Base-by-base conservation (phyloP, 2,113 vertebrate genomes). In the Percopsis transmontana region DNA sequence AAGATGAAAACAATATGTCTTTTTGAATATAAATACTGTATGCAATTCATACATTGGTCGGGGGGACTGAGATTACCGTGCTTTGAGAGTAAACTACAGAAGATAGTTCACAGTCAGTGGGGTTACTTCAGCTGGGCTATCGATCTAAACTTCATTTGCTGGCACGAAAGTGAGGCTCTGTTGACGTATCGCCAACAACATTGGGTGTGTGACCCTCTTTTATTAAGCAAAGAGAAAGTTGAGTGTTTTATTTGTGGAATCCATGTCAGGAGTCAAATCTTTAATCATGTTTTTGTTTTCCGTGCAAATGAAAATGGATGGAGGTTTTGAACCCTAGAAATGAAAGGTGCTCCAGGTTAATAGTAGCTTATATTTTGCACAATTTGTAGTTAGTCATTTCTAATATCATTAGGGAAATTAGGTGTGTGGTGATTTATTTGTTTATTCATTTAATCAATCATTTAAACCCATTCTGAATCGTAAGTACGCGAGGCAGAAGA, bases 391-490 rank as follows among this genome's bases (percentile, higher is more conserved):
- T 90, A 92, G 84, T 91, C 82, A 85, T 89, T 91, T 91, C 87
- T 90, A 91, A 92, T 91, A 91, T 92, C 88, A 91, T 93, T 92
- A 92, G 88, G 88, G 79, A 91, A 92, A 92, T 93, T 88, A 90
- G 87, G 87, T 88, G 75, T 70, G 81, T 82, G 87, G 84, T 90
- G 89, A 93, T 92, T 91, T 88, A 91, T 91, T 91, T 91, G 87
- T 87, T 90, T 88, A 89, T 91, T 88, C 87, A 81, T 89, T 90
- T 89, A 91, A 92, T 92, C 92, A 92, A 91, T 92, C 82, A 91
- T 91, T 91, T 88, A 89, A 88, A 86, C 89, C 70, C 87, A 84
- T 80, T 77, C 84, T 84, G 88, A 90, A 89, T 91, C 87, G 86
- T 87, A 90, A 91, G 83, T 76, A 70, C 61, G 80, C 70, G 59